These are phyloP conservation scores for Drosophila lacicola DNA, from an alignment of 2,888 invertebrate species.

Conservation along the genomic window DNA sequence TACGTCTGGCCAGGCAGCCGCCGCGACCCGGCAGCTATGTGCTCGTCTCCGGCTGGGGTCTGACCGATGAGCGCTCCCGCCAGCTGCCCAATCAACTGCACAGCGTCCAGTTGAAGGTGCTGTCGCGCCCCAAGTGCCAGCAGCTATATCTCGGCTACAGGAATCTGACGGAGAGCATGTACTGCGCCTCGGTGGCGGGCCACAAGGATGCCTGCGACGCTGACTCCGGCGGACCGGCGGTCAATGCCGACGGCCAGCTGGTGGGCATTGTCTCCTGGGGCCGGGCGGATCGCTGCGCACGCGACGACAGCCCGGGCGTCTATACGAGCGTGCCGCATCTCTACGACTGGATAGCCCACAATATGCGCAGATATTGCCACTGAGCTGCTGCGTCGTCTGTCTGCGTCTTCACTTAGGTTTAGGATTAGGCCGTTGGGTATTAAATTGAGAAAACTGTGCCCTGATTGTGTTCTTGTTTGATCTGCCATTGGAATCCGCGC, in stretches of 20 bases:
- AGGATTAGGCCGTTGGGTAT: conserved; percentile 41
- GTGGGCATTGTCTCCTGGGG: conserved; percentile 89
- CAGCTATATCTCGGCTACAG: conserved; percentile 64
- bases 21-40: conserved; percentile 57
- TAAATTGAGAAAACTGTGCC: conserved; percentile 10
- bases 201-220: conserved; percentile 79
- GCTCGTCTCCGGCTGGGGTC: conserved; percentile 78
- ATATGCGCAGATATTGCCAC: conserved; percentile 64
- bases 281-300: conserved; percentile 70
- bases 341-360: conserved; percentile 66
- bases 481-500: conserved; percentile 13
- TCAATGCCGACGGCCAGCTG: conserved; percentile 66
- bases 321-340: conserved; percentile 85
- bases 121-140: conserved; percentile 54
- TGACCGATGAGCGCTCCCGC: conserved; percentile 56
- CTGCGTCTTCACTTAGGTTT: not conserved
- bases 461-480: conserved; percentile 2
- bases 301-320: conserved; percentile 90
- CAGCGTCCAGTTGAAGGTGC: conserved; percentile 70
- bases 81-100: conserved; percentile 70
- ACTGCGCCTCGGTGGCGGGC: conserved; percentile 73
- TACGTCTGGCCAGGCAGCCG: conserved; percentile 47
- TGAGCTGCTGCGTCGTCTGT: conserved; percentile 1
- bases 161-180: conserved; percentile 72
- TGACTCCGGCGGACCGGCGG: conserved; percentile 84